Base-by-base conservation (phyloP, 2,797 vertebrate genomes). In the Typhlichthys eigenmanni region DNA sequence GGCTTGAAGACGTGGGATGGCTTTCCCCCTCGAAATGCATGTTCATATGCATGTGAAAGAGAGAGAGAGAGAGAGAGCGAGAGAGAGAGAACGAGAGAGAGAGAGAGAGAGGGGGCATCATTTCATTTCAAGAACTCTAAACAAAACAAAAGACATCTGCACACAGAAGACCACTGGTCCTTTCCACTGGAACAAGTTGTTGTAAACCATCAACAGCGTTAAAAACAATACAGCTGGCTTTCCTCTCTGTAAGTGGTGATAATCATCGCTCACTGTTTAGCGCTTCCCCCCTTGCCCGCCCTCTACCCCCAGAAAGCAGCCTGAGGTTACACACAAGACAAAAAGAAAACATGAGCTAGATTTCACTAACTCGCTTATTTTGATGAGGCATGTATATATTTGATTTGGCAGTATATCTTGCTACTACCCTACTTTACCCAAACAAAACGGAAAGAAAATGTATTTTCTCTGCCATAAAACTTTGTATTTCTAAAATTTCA, bases 171-270 rank as follows among this genome's bases (percentile, higher is more conserved):
- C 38, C 38, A 2, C 38, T 43, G 38, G 9, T 43, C 38, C 38
- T 9, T 43, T 43, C 38, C 38, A 43, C 38, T 43, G 38, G 38
- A 43, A 43, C 38, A 43, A 43, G 38, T 43, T 43, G 38, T 43
- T 43, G 38, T 43, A 43, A 92, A 89, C 92, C 58, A 87, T 71
- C 67, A 64, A 78, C 71, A 19, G 57, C 59, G 85, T 83, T 88
- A 85, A 89, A 89, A 85, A 91, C 80, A 87, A 90, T 87, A 87
- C 89, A 92, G 85, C 90, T 92, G 90, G 82, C 76, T 85, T 81
- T 87, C 66, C 75, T 85, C 85, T 87, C 51, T 2, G 74, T 72
- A 62, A 79, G 74, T 76, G 82, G 54, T 58, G 80, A 85, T 89
- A 85, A 84, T 87, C 89, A 90, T 89, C 88, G n/a, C 84, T 85